Evolutionary conservation across 2,113 vertebrate species (phyloP).

Genomic region (Butastur rufipennis): DNA sequence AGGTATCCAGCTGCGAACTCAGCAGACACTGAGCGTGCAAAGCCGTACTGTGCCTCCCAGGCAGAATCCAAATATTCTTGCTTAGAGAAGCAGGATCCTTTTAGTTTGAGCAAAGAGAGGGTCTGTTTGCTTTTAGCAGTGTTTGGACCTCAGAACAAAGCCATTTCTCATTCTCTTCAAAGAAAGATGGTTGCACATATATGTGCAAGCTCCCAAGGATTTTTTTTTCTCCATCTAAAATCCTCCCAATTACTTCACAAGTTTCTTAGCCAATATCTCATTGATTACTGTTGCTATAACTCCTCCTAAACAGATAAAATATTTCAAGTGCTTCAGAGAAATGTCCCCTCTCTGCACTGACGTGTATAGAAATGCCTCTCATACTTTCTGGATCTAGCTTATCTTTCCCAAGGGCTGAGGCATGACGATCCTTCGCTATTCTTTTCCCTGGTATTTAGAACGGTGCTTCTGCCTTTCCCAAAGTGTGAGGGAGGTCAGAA

Average conservation of each 20-base stretch:
- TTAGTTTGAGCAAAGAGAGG: neutral
- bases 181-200: neutral
- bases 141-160: neutral
- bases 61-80: neutral
- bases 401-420: neutral
- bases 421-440: neutral
- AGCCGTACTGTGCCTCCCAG: neutral
- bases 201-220: neutral
- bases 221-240: neutral
- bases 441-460: neutral
- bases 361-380: conserved; percentile 5
- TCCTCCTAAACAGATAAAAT: neutral
- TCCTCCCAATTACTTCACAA: neutral
- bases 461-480: neutral
- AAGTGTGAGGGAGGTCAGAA: neutral
- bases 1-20: neutral
- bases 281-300: neutral
- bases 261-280: neutral
- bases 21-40: neutral
- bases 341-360: neutral
- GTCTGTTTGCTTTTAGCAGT: neutral
- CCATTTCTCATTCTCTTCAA: neutral
- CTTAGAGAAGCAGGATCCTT: neutral
- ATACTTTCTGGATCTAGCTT: conserved; percentile 14
- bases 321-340: neutral